These are phyloP conservation scores for Gasteruption jaculator DNA, from an alignment of 2,888 invertebrate species.

Conservation along the genomic window DNA sequence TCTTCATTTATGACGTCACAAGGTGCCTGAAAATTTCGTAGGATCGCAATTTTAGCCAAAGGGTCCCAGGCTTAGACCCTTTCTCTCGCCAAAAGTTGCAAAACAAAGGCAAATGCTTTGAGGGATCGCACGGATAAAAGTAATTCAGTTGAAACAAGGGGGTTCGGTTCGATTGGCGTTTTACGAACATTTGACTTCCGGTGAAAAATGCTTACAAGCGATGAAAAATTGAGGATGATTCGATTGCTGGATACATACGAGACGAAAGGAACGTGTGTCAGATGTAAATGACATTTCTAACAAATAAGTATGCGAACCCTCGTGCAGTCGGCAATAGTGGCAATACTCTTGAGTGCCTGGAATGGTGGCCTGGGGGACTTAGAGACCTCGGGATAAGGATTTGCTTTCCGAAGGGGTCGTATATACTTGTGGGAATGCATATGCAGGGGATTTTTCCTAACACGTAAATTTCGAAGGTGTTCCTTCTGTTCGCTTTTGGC, in stretches of 20 bases:
- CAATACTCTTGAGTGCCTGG: conserved; percentile 47
- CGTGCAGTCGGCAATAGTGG: conserved; percentile 35
- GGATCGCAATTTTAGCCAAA: too few species aligned
- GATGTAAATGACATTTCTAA: conserved; percentile 37
- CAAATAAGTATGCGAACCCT: conserved; percentile 28
- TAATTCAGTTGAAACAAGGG: too few species aligned
- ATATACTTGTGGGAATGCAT: conserved; percentile 43
- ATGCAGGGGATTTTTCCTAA: conserved; percentile 43
- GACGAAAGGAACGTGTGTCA: conserved; percentile 25
- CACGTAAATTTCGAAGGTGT: conserved; percentile 27
- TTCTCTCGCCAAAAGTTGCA: too few species aligned
- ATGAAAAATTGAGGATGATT: conserved; percentile 22
- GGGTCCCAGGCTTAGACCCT: too few species aligned
- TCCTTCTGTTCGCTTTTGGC: too few species aligned
- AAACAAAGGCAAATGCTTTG: too few species aligned
- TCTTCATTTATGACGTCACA: too few species aligned
- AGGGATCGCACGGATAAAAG: too few species aligned
- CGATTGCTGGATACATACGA: conserved; percentile 24
- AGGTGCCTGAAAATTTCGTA: too few species aligned
- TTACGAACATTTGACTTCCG: too few species aligned
- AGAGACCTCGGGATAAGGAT: conserved; percentile 36
- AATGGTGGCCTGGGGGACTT: conserved; percentile 32
- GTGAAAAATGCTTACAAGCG: conserved; percentile 21
- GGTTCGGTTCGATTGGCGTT: too few species aligned
- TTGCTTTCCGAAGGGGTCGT: conserved; percentile 42